A percentile compares a stretch with the other conserved stretches of the same genome.
Evolutionary conservation across 2,113 vertebrate genomes (phyloP).

Genomic region (Muscicapa adusta): DNA sequence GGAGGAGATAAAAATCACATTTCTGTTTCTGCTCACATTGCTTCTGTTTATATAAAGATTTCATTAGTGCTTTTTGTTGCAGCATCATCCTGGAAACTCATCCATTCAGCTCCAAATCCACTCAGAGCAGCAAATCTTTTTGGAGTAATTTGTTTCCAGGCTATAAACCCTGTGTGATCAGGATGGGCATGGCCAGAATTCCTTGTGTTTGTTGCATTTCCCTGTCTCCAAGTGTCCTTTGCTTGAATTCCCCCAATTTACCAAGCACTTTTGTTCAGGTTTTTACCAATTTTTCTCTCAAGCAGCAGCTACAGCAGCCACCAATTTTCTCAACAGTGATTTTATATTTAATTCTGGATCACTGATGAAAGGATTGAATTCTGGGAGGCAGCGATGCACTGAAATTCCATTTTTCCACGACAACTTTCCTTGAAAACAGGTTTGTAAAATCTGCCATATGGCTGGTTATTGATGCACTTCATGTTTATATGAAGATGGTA

Average conservation of each 20-base stretch:
- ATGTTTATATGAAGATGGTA: neutral
- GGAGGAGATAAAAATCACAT: conserved; percentile 31
- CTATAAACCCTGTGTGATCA: neutral
- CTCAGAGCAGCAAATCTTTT: neutral
- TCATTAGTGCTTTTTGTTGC: neutral
- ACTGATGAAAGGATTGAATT: neutral
- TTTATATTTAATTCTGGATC: conserved; percentile 42
- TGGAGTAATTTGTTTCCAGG: neutral
- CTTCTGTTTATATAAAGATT: conserved; percentile 11
- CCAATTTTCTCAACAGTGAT: neutral
- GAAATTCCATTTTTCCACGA: neutral
- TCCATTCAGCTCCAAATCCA: neutral
- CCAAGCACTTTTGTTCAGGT: neutral
- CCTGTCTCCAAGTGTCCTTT: neutral
- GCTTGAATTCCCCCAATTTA: neutral
- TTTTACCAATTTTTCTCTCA: conserved; percentile 18
- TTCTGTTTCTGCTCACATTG: conserved; percentile 6
- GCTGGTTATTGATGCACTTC: neutral
- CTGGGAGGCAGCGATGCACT: neutral
- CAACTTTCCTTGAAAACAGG: neutral
- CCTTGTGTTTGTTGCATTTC: neutral
- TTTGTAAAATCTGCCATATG: conserved; percentile 1
- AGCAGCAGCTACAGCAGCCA: neutral
- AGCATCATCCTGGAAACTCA: neutral
- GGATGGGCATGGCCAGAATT: neutral